A percentile compares a stretch with the other conserved stretches of the same genome.
phyloP scores from a whole-genome alignment of 2,888 invertebrate genomes.

The Drosophila nr. fundita region DNA sequence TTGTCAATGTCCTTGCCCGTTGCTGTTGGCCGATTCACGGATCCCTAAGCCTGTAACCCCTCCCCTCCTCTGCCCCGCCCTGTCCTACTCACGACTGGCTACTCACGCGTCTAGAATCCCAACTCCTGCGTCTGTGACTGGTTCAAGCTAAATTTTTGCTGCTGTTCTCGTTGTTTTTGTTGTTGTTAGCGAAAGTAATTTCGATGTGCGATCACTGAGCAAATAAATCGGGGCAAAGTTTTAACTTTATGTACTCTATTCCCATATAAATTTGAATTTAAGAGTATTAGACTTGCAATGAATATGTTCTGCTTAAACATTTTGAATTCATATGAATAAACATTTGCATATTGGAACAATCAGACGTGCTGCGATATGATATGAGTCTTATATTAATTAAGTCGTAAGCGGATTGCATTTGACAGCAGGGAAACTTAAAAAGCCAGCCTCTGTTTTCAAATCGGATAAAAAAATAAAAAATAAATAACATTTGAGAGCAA shows the following conservation, averaged over 20 bases:
- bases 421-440: neutral
- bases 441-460: neutral
- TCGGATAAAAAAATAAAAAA: neutral
- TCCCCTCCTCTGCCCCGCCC: neutral
- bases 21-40: conserved; percentile 29
- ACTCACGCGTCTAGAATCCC: conserved; percentile 11
- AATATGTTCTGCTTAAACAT: neutral
- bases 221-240: neutral
- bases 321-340: neutral
- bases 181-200: neutral
- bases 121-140: neutral
- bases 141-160: neutral
- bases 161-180: neutral
- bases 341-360: neutral
- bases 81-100: neutral
- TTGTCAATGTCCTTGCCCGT: conserved; percentile 52
- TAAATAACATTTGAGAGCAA: neutral
- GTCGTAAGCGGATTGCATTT: neutral
- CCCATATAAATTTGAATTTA: neutral
- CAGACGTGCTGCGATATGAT: neutral
- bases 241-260: neutral
- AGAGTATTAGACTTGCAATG: neutral
- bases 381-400: neutral
- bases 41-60: neutral
- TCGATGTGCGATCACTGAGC: conserved; percentile 5